Base-by-base conservation (phyloP, 1,140 invertebrate species). In the Plutomurus gul region DNA sequence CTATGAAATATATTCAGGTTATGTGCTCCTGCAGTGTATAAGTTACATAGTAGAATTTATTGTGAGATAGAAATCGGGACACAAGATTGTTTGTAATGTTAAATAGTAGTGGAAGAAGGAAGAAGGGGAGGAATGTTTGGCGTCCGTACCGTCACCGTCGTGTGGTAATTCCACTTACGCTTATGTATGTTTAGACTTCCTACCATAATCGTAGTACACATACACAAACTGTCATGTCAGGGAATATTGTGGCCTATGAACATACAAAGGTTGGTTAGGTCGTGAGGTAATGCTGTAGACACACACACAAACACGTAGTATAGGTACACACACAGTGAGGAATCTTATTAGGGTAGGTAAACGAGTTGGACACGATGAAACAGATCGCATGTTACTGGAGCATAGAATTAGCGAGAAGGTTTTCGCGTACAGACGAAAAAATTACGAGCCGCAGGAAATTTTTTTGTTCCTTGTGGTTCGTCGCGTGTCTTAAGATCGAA, bases 341-440 rank as follows among this genome's bases (percentile, higher is more conserved):
- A 76, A 76, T 76, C 75, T 76, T 76, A 76, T 65, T 76, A 76
- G 49, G 46, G 51, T 20, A 76, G 51, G 51, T 65, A 76, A 65
- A 76, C 49, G 49, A 76, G 75, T 65, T 60, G 75, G 49, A 76
- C 51, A 76, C 37, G 56, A 36, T 47, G 43, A 70, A 51, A 70
- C 70, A 75, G 78, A 76, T 80, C 43, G 79, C 79, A 80, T 80
- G 79, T 76, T 80, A 51, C n/a, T 30, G 37, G 76, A 73, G 79
- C 79, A 80, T 80, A 80, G 79, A 80, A 80, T 80, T 80, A 80
- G 56, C 75, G 27, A 56, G 36, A 51, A 33, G 47, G 40, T 36
- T 76, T 76, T 76, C 39, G 20, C 47, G 33, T 36, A 30, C 56
- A 65, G 51, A 18, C 60, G 75, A 60, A 78, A 78, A 78, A 78